Base-by-base conservation (phyloP, 2,113 vertebrate genomes). In the Nothobranchius furzeri region DNA sequence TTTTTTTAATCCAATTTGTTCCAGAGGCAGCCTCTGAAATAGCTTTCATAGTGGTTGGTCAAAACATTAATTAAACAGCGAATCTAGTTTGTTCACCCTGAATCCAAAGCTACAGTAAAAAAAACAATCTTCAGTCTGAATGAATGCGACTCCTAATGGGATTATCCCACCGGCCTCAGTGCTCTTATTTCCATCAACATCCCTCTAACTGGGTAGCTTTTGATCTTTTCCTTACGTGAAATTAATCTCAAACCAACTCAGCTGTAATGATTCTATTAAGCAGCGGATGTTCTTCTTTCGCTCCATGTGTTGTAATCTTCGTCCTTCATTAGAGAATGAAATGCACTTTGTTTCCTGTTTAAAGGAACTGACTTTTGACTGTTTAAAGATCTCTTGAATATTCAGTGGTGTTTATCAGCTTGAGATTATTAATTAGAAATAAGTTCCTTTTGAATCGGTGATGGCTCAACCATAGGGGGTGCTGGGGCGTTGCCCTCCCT, bases 161-260 rank as follows among this genome's bases (percentile, higher is more conserved):
- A 91, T 91, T 91, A 91, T 81, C 73, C 86, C 86, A 88, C 82
- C 86, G 86, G 83, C 87, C 79, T 88, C 85, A 85, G 69, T 78
- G 86, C 82, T 70, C 82, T 77, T 72, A 87, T 87, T 84, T 85
- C 69, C 71, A 64, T 56, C 42, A 69, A 89, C 85, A 68, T 88
- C 79, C 78, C 50, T 66, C 64, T 73, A 64, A 81, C 71, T 71
- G 69, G 75, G 68, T 84, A 9, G 68, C 80, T 70, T 90, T 90
- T 88, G 84, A 89, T 86, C 83, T 86, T 78, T 84, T 87, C 81
- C 77, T 86, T 89, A 87, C 68, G 68, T 76, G 61, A 86, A 86
- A 90, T 89, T 87, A 86, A 88, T 87, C 87, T 86, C 82, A 83
- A 90, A 90, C 78, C 80, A 86, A 79, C 79, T 89, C 89, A 85